Evolutionary conservation across 2,797 vertebrate genomes (phyloP).

Genomic region (Coreius guichenoti): DNA sequence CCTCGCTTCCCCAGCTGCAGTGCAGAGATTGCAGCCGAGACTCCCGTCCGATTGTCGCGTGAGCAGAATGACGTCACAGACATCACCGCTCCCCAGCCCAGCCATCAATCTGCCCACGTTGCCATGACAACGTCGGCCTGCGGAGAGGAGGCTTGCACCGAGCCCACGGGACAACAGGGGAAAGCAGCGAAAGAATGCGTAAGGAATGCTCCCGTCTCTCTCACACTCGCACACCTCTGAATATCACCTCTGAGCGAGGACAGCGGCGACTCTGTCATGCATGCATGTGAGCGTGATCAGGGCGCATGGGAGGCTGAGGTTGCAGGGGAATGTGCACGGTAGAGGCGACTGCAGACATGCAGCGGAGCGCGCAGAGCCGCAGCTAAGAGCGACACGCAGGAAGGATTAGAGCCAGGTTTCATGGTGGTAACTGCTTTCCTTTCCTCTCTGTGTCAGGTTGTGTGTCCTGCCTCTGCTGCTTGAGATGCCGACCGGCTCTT

Average conservation of each 20-base stretch:
- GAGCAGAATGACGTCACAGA: constrained; percentile 81
- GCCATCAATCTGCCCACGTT: constrained; percentile 79
- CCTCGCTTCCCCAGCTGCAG: constrained; percentile 81
- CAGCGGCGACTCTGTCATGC: constrained; percentile 42
- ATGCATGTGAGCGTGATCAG: constrained; percentile 44
- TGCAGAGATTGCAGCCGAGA: constrained; percentile 82
- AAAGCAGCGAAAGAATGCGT: constrained; percentile 78
- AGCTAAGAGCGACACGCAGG: constrained; percentile 63
- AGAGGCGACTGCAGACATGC: constrained; percentile 64
- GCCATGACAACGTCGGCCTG: constrained; percentile 85
- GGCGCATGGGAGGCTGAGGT: constrained; percentile 63
- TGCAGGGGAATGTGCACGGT: constrained; percentile 47
- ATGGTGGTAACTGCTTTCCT: constrained; percentile 64
- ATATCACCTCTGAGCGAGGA: constrained; percentile 33
- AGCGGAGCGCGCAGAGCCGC: constrained; percentile 53
- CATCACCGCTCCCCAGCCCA: constrained; percentile 74
- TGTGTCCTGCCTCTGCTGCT: constrained; percentile 36
- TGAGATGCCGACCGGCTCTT: constrained; percentile 44
- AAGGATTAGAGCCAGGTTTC: constrained; percentile 68
- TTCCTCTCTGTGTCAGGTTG: constrained; percentile 57
- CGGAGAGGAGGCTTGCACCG: constrained; percentile 76
- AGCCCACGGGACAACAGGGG: constrained; percentile 65
- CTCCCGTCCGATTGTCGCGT: constrained; percentile 80
- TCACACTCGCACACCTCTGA: constrained; percentile 30
- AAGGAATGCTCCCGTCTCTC: constrained; percentile 69